Base-by-base conservation (phyloP, 2,113 vertebrate genomes). In the Odocoileus hemionus region DNA sequence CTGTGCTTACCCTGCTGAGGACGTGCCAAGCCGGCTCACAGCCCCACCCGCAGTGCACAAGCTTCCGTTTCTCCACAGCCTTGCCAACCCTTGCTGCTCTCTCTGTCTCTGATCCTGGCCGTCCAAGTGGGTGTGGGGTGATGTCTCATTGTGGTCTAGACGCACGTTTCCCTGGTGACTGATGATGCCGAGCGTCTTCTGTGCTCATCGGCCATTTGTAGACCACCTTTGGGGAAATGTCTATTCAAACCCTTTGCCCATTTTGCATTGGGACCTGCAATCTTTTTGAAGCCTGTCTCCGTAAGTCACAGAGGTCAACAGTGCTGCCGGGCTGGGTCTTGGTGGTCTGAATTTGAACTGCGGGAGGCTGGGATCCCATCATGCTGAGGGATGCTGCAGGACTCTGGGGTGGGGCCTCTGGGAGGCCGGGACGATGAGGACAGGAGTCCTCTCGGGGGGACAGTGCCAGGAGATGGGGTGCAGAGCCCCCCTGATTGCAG, bases 161-260 rank as follows among this genome's bases (percentile, higher is more conserved):
- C 3, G 39, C 0, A 0, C 11, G 0, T 54, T 23, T 82, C 50
- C 79, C 79, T 54, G 50, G 14, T 1, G 30, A 33, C 6, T 54
- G 4, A 13, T 21, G 6, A 12, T 7, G 9, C 0, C 0, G 2
- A 9, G 36, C 2, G 0, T 10, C 8, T 25, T 36, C 17, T 1
- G 45, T 23, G 30, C 64, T 19, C 7, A 0, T 15, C 3, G 64
- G n/a, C 43, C 61, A 3, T 57, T 19, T 13, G 33, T 13, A 2
- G 8, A 13, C 21, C n/a, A 61, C 80, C 67, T 33, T 1, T 25
- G 86, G 45, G 52, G 33, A n/a, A 7, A 28, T 28, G 12, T 54
- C 60, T 60, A 10, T 57, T 58, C 39, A 55, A 7, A 21, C 12
- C 25, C 86, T 28, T 28, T 70, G 80, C 28, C 39, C 47, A 21